These are phyloP conservation scores for Yponomeuta plumbellus DNA, from an alignment of 2,888 invertebrate genomes.

Conservation along the genomic window DNA sequence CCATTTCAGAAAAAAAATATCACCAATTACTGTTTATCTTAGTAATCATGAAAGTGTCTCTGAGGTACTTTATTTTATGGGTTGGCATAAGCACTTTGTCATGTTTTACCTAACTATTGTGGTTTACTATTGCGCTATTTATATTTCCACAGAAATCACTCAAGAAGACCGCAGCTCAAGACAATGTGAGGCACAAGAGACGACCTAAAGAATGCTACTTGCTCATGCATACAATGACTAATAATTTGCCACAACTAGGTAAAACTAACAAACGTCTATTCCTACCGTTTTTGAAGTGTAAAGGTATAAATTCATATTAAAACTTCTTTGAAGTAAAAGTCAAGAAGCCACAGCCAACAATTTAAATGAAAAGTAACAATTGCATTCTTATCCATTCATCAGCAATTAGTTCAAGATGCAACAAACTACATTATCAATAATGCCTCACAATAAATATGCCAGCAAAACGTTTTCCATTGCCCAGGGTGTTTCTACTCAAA, in stretches of 20 bases:
- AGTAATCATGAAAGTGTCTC: too few species aligned
- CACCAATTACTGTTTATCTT: too few species aligned
- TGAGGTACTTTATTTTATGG: too few species aligned
- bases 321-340: not conserved
- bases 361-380: not conserved
- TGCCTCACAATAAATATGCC: slow-evolving; percentile 37
- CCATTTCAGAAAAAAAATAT: too few species aligned
- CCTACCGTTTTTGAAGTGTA: not conserved
- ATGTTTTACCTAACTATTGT: not conserved
- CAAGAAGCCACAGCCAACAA: not conserved
- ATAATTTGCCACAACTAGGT: not conserved
- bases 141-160: not conserved
- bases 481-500: slow-evolving; percentile 40
- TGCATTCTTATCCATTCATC: slow-evolving; percentile 10
- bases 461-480: slow-evolving; percentile 59
- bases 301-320: not conserved
- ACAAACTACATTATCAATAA: slow-evolving; percentile 33
- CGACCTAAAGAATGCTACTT: not conserved
- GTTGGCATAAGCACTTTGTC: not conserved
- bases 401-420: slow-evolving; percentile 28
- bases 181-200: not conserved
- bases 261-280: not conserved
- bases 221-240: slow-evolving; percentile 3
- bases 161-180: slow-evolving; percentile 1
- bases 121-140: not conserved